Evolutionary conservation across 2,888 invertebrate species (phyloP), one percentile per base, ranked within the genome.

Genomic region (Campoplex nolae): DNA sequence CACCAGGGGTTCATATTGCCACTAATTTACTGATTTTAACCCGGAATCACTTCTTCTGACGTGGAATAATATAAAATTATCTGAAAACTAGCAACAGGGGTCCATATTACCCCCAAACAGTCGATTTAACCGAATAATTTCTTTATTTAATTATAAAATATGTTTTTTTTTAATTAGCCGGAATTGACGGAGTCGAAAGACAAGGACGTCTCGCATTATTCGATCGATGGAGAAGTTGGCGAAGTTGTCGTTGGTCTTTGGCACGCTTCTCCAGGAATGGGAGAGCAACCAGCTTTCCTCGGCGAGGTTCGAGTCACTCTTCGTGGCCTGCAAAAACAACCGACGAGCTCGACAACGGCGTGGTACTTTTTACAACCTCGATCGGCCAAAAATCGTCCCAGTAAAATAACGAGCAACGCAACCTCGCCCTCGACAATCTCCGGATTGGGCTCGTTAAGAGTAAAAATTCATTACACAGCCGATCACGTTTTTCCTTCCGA

Each of bases 401-500:
- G 92, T 88, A 94, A 94, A 92, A 93, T 95, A 84, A 96, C 97
- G 58, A 96, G 96, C 77, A 93, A 91, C 91, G 97, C 97, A 42
- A 97, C 97, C 54, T 97, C 97, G 45, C 97, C 97, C 0, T 97
- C 97, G 88, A 97, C 97, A 83, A 95, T 97, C 88, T 95, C 97
- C 74, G 96, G 96, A 58, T 96, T 98, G 86, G 98, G 98, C 89
- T 98, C 98, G 28, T 95, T 98, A 89, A 96, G 98, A 85, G 96
- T 98, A 81, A 97, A 97, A 93, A 96, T 98, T 89, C 97, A 98
- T 93, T 98, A 98, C 95, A 97, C 97, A 28, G 97, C 98, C 68
- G 98, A 98, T 95, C 97, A 98, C 94, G 98, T 98, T 77, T 98
- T 98, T 95, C 97, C 97, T 62, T 96, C 97, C 81, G 96, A 96